Conservation (phyloP, 2,797 vertebrate genomes). For the Gephyroberyx darwinii region DNA sequence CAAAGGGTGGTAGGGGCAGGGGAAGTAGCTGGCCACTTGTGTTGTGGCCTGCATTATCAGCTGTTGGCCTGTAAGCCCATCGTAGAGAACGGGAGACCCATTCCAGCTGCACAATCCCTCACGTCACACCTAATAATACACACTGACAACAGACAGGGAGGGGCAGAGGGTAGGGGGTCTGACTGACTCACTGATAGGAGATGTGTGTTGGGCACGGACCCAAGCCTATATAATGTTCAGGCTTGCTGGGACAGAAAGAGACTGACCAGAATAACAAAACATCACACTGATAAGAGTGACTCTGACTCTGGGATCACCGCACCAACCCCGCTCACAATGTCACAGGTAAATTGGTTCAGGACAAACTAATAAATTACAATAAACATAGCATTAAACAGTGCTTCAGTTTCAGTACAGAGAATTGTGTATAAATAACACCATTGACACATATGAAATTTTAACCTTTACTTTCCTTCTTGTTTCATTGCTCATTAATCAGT, state of each 20-base stretch:
- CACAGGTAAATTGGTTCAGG: constrained; percentile 71
- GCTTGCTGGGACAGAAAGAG: constrained; percentile 41
- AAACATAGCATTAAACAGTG: background rate
- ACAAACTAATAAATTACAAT: background rate
- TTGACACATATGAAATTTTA: background rate
- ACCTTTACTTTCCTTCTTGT: background rate
- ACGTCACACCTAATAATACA: constrained; percentile 82
- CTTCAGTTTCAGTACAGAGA: background rate
- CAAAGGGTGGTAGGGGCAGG: background rate
- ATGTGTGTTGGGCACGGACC: constrained; percentile 18
- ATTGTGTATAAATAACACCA: background rate
- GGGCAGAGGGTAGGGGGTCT: constrained; percentile 39
- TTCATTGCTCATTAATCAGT: background rate
- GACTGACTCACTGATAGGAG: constrained; percentile 50
- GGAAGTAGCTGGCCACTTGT: constrained; percentile 12
- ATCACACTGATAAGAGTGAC: constrained; percentile 10
- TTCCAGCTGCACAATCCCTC: constrained; percentile 64
- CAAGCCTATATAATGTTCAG: constrained; percentile 65
- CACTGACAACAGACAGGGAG: constrained; percentile 75
- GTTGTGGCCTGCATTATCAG: constrained; percentile 60
- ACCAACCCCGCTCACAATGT: constrained; percentile 69
- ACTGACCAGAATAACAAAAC: constrained; percentile 33
- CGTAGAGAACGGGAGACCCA: constrained; percentile 49
- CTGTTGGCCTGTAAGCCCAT: constrained; percentile 65
- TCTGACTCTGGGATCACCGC: constrained; percentile 25